Conservation (phyloP, 2,888 invertebrate species). For the Ormia ochracea region DNA sequence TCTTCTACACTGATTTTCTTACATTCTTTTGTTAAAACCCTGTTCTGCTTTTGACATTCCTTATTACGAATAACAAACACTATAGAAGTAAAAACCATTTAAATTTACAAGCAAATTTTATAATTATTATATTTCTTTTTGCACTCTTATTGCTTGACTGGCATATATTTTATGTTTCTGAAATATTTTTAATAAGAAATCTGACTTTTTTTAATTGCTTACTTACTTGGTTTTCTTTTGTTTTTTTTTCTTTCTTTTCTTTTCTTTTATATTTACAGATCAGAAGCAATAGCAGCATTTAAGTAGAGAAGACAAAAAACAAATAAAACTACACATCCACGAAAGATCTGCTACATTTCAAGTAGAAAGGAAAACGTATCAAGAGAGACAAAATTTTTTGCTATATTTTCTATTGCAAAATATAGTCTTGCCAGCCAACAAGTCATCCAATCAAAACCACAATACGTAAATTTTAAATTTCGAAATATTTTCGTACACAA, state of each 20-base stretch:
- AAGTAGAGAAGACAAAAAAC: background rate
- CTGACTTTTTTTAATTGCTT: background rate
- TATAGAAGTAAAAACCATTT: background rate
- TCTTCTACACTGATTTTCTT: no score
- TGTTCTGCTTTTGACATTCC: conserved; percentile 10
- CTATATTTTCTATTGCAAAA: background rate
- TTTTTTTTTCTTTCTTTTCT: no score
- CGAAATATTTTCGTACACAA: conserved; percentile 37
- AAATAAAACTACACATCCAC: background rate
- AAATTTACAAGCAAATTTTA: conserved; percentile 11
- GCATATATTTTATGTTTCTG: background rate
- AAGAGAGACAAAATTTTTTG: conserved; percentile 15
- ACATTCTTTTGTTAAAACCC: no score
- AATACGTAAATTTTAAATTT: conserved; percentile 43
- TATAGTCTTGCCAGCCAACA: background rate
- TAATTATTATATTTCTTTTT: background rate
- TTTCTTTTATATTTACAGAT: conserved; percentile 19
- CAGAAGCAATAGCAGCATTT: conserved; percentile 31
- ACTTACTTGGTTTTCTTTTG: background rate
- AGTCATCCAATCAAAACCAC: conserved; percentile 21
- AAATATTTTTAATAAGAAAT: background rate
- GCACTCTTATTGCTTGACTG: background rate
- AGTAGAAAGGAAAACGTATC: background rate
- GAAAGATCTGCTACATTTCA: background rate
- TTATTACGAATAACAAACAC: background rate